A percentile compares a stretch with the other conserved stretches of the same genome.
phyloP scores from a whole-genome alignment of 2,888 invertebrate genomes.

The Drosophila putrida region DNA sequence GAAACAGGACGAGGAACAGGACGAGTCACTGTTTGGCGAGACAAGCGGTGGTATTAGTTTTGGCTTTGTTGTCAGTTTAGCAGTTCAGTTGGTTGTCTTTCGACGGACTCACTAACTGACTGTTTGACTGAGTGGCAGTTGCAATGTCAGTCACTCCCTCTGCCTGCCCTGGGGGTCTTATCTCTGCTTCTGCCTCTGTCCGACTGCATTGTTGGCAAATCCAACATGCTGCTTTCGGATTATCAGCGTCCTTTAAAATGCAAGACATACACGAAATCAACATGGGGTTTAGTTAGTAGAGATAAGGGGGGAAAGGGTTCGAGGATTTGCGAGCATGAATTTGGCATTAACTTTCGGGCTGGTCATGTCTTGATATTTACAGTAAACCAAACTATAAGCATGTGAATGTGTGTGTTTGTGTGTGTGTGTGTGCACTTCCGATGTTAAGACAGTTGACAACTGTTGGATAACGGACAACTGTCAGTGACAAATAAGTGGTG shows the following conservation, averaged over 20 bases:
- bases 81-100: constrained; percentile 33
- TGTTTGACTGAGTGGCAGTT: constrained; percentile 21
- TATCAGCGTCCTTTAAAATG: constrained; percentile 63
- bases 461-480: constrained; percentile 48
- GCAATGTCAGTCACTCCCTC: constrained; percentile 2
- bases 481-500: constrained; percentile 25
- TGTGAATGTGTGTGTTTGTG: constrained; percentile 15
- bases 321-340: constrained; percentile 56
- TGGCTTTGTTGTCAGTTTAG: constrained; percentile 57
- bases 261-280: constrained; percentile 19
- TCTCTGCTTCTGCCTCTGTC: constrained; percentile 8
- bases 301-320: neutral
- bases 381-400: constrained; percentile 23
- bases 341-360: constrained; percentile 68
- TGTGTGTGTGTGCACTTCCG: constrained; percentile 30
- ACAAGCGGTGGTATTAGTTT: constrained; percentile 53
- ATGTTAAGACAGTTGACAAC: constrained; percentile 62
- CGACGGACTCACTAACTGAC: constrained; percentile 5
- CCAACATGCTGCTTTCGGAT: constrained; percentile 58
- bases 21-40: constrained; percentile 28
- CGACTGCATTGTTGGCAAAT: constrained; percentile 40
- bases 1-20: constrained; percentile 6
- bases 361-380: constrained; percentile 59
- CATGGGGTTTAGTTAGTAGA: too few species aligned
- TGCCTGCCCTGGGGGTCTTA: constrained; percentile 31